Base-by-base conservation (phyloP, 2,113 vertebrate species). In the Propithecus coquereli region DNA sequence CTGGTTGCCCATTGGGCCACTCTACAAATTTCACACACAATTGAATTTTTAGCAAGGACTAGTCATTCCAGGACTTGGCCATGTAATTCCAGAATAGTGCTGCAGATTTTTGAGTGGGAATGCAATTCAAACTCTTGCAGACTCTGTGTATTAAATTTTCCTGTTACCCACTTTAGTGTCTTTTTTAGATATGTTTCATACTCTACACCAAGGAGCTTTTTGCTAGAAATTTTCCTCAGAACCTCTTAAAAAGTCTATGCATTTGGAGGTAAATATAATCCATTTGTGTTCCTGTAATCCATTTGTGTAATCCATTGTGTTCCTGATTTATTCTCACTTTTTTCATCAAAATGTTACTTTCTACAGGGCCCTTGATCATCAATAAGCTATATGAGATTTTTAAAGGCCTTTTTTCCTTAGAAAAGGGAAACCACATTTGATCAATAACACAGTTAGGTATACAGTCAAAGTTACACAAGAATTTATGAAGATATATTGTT, bases 401-500 rank as follows among this genome's bases (percentile, higher is more conserved):
- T 95, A 90, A 94, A 86, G 68, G 6, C 8, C 11, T 87, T 83
- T 89, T 94, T 93, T 73, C 88, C 43, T 94, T 88, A 92, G 65
- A 81, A 95, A 93, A 97, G 59, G 66, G 43, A 94, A 97, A 88
- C 45, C 71, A 80, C 68, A 87, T 86, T 96, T 92, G 94, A 97
- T 97, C 95, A 97, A 95, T 97, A 97, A 94, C 68, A 85, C n/a
- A 83, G 73, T 97, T 97, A 89, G 92, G 87, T 93, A 83, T 87
- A 76, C 94, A 96, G 84, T 74, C 91, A 95, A 93, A 94, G 84
- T 88, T 93, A 94, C 47, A 95, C 16, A 87, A 90, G 23, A 23
- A 68, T 45, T 94, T 97, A 97, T 96, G 95, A 97, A 97, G 95
- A 97, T 94, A 85, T 91, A 95, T 94, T 81, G 70, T 96, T 94